Conservation (phyloP, 2,113 vertebrate species). For the Oncorhynchus masou region DNA sequence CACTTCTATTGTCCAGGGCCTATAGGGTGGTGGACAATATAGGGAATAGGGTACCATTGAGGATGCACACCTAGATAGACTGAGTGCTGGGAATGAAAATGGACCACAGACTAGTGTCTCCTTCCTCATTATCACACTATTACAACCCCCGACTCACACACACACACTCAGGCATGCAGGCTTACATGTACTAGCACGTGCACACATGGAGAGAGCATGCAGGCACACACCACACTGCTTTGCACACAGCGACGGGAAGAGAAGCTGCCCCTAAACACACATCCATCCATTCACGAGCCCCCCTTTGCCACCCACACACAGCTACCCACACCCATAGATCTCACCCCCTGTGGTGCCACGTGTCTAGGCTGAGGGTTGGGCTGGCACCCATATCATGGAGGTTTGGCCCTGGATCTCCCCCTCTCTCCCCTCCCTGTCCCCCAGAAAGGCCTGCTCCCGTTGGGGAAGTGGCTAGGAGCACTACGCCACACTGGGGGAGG, state of each 20-base stretch:
- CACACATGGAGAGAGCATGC: slow-evolving; percentile 6
- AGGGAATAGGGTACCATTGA: neutral
- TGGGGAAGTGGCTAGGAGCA: slow-evolving; percentile 17
- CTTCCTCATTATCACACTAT: slow-evolving; percentile 69
- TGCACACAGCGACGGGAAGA: too few relatives aligned
- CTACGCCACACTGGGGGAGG: slow-evolving; percentile 8
- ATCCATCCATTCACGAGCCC: too few relatives aligned
- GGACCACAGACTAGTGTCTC: slow-evolving; percentile 49
- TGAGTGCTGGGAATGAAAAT: neutral
- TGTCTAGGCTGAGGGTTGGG: slow-evolving; percentile 7
- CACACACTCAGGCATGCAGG: slow-evolving; percentile 7
- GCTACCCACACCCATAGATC: neutral
- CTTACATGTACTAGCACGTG: neutral
- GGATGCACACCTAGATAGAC: neutral
- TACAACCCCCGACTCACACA: slow-evolving; percentile 34
- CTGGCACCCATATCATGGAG: neutral
- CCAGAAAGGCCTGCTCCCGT: neutral
- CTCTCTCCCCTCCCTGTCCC: neutral
- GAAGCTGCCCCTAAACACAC: neutral
- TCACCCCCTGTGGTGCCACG: neutral
- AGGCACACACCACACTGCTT: neutral
- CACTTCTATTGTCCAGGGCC: too few relatives aligned
- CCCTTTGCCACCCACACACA: neutral
- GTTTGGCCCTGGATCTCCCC: neutral
- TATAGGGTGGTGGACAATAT: neutral